These are phyloP conservation scores for Eleutherodactylus coqui DNA, from an alignment of 2,797 vertebrate genomes.

Conservation along the genomic window DNA sequence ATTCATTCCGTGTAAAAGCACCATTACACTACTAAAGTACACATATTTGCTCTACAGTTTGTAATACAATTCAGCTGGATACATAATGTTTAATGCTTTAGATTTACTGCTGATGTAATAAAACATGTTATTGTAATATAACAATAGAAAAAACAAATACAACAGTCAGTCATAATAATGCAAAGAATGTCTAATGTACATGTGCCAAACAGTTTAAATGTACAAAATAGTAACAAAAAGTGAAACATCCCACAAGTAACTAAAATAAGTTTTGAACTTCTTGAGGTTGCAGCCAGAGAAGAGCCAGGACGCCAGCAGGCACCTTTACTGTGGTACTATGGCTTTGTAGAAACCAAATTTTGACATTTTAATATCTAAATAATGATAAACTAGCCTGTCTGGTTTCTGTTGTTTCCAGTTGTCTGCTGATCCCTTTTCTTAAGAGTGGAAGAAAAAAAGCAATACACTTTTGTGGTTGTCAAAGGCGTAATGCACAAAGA, in stretches of 20 bases:
- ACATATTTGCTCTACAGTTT: background rate
- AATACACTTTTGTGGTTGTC: slow-evolving; percentile 43
- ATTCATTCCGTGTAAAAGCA: background rate
- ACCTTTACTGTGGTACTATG: background rate
- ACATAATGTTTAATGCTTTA: background rate
- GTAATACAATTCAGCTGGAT: background rate
- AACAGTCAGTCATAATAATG: background rate
- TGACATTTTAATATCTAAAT: slow-evolving; percentile 44
- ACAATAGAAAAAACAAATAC: background rate
- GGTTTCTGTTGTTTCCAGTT: slow-evolving; percentile 47
- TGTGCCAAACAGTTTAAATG: background rate
- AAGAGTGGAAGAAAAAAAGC: slow-evolving; percentile 35
- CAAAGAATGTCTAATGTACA: no score
- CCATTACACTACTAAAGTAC: background rate
- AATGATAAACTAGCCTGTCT: slow-evolving; percentile 36
- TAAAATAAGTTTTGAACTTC: background rate
- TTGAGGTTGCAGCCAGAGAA: background rate
- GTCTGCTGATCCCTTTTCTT: slow-evolving; percentile 35
- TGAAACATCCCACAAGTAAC: background rate
- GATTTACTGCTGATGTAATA: background rate
- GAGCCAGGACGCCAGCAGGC: background rate
- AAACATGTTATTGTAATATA: background rate
- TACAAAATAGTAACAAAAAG: background rate
- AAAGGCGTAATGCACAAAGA: slow-evolving; percentile 60
- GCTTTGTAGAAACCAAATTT: slow-evolving; percentile 31